Evolutionary conservation across 1,140 invertebrate genomes (phyloP).

Genomic region (Drosophila lacteicornis): DNA sequence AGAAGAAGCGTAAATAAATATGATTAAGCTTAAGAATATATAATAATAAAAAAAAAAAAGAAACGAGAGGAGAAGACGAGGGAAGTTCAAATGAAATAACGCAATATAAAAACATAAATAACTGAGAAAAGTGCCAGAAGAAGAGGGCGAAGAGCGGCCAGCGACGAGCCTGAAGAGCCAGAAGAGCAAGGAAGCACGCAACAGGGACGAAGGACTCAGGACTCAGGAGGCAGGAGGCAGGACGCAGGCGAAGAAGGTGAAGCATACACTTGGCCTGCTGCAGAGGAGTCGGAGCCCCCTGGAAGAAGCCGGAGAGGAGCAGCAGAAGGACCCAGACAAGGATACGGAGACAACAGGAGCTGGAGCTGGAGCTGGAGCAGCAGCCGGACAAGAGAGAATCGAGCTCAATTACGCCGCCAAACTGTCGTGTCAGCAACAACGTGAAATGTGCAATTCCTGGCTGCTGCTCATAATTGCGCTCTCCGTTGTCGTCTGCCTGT

Average conservation of each 20-base stretch:
- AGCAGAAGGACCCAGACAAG: not conserved
- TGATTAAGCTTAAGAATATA: slow-evolving; percentile 84
- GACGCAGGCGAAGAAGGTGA: slow-evolving; percentile 19
- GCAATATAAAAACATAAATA: slow-evolving; percentile 82
- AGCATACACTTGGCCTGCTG: slow-evolving; percentile 10
- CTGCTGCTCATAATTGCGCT: slow-evolving; percentile 84
- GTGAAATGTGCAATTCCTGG: slow-evolving; percentile 85
- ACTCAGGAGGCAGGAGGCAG: too few species aligned
- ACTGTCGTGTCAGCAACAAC: slow-evolving; percentile 83
- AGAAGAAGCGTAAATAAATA: slow-evolving; percentile 79
- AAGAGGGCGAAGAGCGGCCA: slow-evolving; percentile 1
- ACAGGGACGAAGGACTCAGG: not conserved
- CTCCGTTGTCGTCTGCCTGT: slow-evolving; percentile 85
- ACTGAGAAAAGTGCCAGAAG: slow-evolving; percentile 44
- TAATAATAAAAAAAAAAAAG: slow-evolving; percentile 54
- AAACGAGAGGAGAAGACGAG: slow-evolving; percentile 2
- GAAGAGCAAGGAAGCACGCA: slow-evolving; percentile 26
- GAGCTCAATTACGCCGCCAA: slow-evolving; percentile 84
- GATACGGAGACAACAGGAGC: not conserved
- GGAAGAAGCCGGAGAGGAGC: slow-evolving; percentile 5
- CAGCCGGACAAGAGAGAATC: slow-evolving; percentile 67
- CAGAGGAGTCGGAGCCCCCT: not conserved
- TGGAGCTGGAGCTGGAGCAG: slow-evolving; percentile 19
- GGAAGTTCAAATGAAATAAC: slow-evolving; percentile 82
- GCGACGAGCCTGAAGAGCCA: not conserved